Evolutionary conservation across 1,140 invertebrate species (phyloP), one percentile per base, ranked within the genome.

Genomic region (Apolygus lucorum): DNA sequence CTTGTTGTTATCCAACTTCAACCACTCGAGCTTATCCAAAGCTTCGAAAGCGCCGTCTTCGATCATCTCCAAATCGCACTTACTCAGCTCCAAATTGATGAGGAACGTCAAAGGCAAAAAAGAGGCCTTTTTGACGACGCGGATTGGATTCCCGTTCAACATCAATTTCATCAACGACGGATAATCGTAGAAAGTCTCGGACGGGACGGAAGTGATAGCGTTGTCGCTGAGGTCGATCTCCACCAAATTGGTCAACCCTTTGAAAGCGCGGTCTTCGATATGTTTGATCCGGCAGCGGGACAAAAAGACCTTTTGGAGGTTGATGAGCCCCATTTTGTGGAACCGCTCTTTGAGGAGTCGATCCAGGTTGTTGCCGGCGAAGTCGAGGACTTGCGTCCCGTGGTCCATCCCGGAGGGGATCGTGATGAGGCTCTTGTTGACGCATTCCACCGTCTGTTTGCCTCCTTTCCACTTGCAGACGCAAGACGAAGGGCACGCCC

Each of bases 391-490:
- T 81, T 96, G 92, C 0, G 91, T 93, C 73, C 88, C 91, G n/a
- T 89, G 86, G 74, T 92, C 88, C 73, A 96, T 87, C 27, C 89
- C 88, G 71, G 86, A 84, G 0, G 94, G 93, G 52, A 93, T 85
- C 2, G 84, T 81, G 49, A 86, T 84, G n/a, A 93, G 79, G 29
- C 85, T 84, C 77, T 88, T 87, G 59, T 88, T 86, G 13, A 87
- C 83, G 79, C 92, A 95, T 77, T 95, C 92, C 1, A 93, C 91
- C 70, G 90, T 91, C 75, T 92, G 87, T 77, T 95, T 95, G 1
- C 92, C 93, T 75, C 88, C 87, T 78, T 93, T 95, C 93, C 93
- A 95, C 75, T 92, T 94, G 81, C 93, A 95, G 13, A 84, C 81
- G 78, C 93, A 95, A 52, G 84, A 83, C 1, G 79, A 76, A 0